phyloP scores from a whole-genome alignment of 2,888 invertebrate species.

The Gandaritis pyraliata region DNA sequence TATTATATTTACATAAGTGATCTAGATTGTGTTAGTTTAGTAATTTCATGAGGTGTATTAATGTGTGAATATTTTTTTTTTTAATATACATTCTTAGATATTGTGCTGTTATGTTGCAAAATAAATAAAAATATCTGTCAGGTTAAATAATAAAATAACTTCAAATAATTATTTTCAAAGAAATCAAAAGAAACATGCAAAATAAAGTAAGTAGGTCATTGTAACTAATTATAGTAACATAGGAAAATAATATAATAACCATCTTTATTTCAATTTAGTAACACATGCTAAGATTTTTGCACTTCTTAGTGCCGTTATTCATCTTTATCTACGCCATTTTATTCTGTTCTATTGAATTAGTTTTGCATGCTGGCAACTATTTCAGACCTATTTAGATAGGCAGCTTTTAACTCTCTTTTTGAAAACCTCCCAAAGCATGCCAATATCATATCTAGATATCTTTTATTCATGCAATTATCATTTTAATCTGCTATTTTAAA shows the following conservation, averaged over 20 bases:
- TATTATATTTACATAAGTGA: conserved; percentile 48
- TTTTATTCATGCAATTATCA: conserved; percentile 69
- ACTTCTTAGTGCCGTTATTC: conserved; percentile 80
- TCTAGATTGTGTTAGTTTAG: conserved; percentile 36
- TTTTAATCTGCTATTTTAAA: conserved; percentile 45
- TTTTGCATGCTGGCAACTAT: conserved; percentile 77
- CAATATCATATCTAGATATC: conserved; percentile 52
- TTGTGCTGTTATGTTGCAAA: conserved; percentile 40
- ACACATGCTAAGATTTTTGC: conserved; percentile 79
- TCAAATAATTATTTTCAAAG: conserved; percentile 44
- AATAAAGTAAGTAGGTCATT: conserved; percentile 52
- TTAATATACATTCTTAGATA: conserved; percentile 27
- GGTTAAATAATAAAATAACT: conserved; percentile 21
- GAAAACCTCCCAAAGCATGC: conserved; percentile 67
- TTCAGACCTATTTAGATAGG: conserved; percentile 51
- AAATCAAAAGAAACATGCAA: conserved; percentile 66
- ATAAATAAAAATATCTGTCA: conserved; percentile 40
- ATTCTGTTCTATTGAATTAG: conserved; percentile 71
- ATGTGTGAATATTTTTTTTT: conserved; percentile 55
- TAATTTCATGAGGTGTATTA: conserved; percentile 61
- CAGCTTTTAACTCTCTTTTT: conserved; percentile 52
- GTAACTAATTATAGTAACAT: conserved; percentile 48
- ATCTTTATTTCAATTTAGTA: conserved; percentile 73
- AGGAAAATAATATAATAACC: conserved; percentile 38
- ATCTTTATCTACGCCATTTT: conserved; percentile 64